These are phyloP conservation scores for Neolamprologus ventralis DNA, from an alignment of 2,113 vertebrate species.

Conservation along the genomic window DNA sequence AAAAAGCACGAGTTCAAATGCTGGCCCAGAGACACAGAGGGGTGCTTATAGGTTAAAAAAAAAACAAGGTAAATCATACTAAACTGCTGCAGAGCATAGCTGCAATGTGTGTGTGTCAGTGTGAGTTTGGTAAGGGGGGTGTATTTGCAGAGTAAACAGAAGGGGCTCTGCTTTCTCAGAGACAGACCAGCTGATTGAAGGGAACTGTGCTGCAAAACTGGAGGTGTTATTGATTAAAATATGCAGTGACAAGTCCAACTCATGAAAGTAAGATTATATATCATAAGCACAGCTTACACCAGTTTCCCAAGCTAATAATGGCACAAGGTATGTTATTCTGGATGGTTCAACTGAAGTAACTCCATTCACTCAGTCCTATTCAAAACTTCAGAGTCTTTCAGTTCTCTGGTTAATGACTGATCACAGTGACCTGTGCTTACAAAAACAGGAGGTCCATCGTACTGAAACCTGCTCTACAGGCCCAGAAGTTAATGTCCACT, in stretches of 20 bases:
- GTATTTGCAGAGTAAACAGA: constrained; percentile 56
- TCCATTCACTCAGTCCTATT: not conserved
- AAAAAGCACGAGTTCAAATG: not conserved
- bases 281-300: not conserved
- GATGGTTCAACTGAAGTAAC: not conserved
- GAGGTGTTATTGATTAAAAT: not conserved
- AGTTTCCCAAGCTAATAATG: not conserved
- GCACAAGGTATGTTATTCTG: not conserved
- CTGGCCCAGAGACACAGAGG: not conserved
- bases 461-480: not conserved
- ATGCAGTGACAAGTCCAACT: not conserved
- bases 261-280: not conserved
- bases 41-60: not conserved
- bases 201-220: not conserved
- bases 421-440: not conserved
- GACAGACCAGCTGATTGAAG: not conserved
- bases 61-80: not conserved
- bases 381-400: not conserved
- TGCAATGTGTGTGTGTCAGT: not conserved
- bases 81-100: not conserved
- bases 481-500: constrained; percentile 1
- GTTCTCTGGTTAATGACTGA: constrained; percentile 52
- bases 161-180: constrained; percentile 14
- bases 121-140: not conserved
- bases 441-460: not conserved